A percentile compares a stretch with the other conserved stretches of the same genome.
Conservation (phyloP, 2,888 invertebrate species). For the Oscheius onirici region DNA sequence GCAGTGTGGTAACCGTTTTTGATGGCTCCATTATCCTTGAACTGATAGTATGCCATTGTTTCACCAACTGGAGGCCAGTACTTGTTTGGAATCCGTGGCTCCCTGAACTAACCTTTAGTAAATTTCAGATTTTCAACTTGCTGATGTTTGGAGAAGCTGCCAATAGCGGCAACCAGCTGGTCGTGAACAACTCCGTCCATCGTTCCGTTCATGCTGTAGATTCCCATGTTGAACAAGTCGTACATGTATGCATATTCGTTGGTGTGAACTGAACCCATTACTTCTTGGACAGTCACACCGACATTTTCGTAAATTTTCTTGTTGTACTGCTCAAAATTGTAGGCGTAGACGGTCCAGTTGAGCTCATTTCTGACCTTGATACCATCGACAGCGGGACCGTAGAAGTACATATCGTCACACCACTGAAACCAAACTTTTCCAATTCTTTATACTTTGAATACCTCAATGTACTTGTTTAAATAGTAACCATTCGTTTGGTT, state of each 20-base stretch:
- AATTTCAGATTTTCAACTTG: too few relatives aligned
- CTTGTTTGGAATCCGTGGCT: too few relatives aligned
- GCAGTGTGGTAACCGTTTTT: too few relatives aligned
- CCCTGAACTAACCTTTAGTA: too few relatives aligned
- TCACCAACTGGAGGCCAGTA: too few relatives aligned
- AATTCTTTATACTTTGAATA: background rate
- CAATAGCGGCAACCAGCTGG: too few relatives aligned
- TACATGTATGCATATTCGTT: conserved; percentile 8
- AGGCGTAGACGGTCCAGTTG: background rate
- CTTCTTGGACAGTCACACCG: background rate
- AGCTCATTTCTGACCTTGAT: background rate
- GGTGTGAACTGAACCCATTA: background rate
- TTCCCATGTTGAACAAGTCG: background rate
- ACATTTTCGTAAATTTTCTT: background rate
- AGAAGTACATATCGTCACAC: background rate
- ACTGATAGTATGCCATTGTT: too few relatives aligned
- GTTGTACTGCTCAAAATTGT: background rate
- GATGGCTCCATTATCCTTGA: too few relatives aligned
- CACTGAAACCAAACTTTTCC: background rate
- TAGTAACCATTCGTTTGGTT: background rate
- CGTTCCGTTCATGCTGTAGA: background rate
- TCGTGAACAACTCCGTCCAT: too few relatives aligned
- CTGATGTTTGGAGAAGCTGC: too few relatives aligned
- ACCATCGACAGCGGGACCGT: background rate
- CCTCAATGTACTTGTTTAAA: background rate